Conservation (phyloP, 1,140 invertebrate species). For the Bombus impatiens region DNA sequence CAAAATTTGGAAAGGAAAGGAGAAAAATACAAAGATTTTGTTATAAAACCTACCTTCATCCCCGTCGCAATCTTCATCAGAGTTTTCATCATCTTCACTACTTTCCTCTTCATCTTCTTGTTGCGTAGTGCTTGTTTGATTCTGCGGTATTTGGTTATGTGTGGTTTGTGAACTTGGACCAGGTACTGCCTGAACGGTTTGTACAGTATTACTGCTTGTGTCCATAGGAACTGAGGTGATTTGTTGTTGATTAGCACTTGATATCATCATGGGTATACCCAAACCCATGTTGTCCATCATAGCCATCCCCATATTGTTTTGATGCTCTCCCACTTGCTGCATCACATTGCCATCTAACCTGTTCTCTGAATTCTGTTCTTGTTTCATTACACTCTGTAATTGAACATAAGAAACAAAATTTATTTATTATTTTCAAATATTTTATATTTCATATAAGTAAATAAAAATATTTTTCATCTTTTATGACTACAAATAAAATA, state of each 20-base stretch:
- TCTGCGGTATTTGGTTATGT: conserved; percentile 76
- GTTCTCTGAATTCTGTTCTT: conserved; percentile 78
- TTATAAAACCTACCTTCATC: conserved; percentile 73
- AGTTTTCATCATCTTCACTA: conserved; percentile 79
- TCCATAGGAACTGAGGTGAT: conserved; percentile 81
- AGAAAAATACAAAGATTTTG: neutral
- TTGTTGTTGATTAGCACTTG: conserved; percentile 74
- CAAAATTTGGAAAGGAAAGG: neutral
- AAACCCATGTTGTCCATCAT: conserved; percentile 79
- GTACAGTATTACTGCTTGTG: conserved; percentile 72
- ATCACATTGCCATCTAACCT: conserved; percentile 79
- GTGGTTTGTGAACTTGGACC: conserved; percentile 76
- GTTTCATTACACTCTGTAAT: conserved; percentile 77
- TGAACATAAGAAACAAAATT: conserved; percentile 10
- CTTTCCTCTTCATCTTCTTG: conserved; percentile 78
- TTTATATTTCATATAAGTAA: neutral
- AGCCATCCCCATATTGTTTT: conserved; percentile 77
- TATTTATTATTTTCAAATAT: neutral
- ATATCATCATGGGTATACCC: conserved; percentile 78
- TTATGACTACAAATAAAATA: neutral
- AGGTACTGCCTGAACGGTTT: conserved; percentile 76
- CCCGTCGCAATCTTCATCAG: conserved; percentile 80
- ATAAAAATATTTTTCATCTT: neutral
- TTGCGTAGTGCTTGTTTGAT: conserved; percentile 70
- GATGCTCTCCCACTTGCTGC: conserved; percentile 76